Conservation (phyloP, 2,113 vertebrate genomes). For the Sterrhoptilus dennistouni region DNA sequence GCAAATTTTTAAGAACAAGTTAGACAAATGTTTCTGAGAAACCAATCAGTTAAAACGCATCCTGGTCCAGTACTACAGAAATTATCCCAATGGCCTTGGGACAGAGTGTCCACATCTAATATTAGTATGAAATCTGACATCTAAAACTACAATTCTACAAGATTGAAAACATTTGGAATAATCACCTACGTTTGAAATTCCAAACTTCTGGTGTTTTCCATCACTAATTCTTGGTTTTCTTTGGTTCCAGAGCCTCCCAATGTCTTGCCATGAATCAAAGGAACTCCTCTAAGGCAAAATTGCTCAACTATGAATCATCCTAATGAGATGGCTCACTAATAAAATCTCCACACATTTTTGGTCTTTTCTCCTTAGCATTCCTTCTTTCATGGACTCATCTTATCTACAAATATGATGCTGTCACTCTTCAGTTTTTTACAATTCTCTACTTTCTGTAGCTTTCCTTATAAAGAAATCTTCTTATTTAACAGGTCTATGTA, state of each 20-base stretch:
- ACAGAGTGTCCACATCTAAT: background rate
- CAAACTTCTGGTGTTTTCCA: constrained; percentile 8
- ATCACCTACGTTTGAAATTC: background rate
- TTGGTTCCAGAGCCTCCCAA: background rate
- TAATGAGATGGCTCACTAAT: constrained; percentile 11
- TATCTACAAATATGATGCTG: background rate
- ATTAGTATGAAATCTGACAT: background rate
- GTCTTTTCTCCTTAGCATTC: background rate
- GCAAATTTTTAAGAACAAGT: background rate
- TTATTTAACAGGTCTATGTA: background rate
- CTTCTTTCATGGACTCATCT: background rate
- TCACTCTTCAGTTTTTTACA: background rate
- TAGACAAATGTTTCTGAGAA: background rate
- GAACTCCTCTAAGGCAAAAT: constrained; percentile 37
- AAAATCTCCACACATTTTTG: background rate
- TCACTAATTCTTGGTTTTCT: constrained; percentile 21
- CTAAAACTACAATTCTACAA: background rate
- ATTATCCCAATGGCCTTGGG: background rate
- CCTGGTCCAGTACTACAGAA: background rate
- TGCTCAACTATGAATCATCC: background rate
- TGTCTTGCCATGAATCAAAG: constrained; percentile 29
- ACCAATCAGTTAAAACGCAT: background rate
- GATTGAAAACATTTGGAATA: constrained; percentile 5
- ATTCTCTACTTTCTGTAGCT: background rate
- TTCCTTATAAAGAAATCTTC: background rate